Evolutionary conservation across 1,140 invertebrate species (phyloP), one percentile per base, ranked within the genome.

Genomic region (Drosophila chauvacae): DNA sequence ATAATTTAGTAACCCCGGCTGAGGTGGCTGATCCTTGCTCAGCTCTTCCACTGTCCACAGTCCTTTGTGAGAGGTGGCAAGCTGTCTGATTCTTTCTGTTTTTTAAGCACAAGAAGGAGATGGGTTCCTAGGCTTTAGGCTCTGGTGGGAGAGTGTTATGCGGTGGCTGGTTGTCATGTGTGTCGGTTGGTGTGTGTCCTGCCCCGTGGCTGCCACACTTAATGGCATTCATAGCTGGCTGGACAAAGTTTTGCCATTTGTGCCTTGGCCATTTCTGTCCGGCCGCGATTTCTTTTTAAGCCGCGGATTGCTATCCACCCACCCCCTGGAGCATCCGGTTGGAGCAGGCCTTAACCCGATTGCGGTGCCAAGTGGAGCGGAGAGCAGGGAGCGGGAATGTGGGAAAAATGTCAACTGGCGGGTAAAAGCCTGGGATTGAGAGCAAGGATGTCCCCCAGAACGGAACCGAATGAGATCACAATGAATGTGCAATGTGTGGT

Each of bases 181-280:
- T 53, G 51, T 7, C n/a, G 30, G 30, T 33, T 10, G 11, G 33
- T 35, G 23, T 33, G 50, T 13, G 5, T 48, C 9, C 30, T 70
- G 37, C 61, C 23, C 55, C 39, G 64, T 51, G 64, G 56, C 60
- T 51, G 64, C 58, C 53, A 74, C 78, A 66, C 69, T 65, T 87
- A 82, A 82, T 79, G 83, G 65, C 80, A 87, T 86, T 79, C 83
- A 87, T 75, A 71, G 75, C 66, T 71, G 55, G 48, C 74, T 14
- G 44, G 53, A 56, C 50, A 75, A 87, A 85, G 83, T 87, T 85
- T 82, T 71, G 83, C 73, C 75, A 85, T 85, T 85, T 82, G 75
- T 82, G 75, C 72, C 84, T 81, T 64, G 79, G 69, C 77, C 79
- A 87, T 87, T 87, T 59, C 53, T 76, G 75, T 75, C 76, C 44